Base-by-base conservation (phyloP, 2,113 vertebrate genomes). In the Neotragus pygmaeus region DNA sequence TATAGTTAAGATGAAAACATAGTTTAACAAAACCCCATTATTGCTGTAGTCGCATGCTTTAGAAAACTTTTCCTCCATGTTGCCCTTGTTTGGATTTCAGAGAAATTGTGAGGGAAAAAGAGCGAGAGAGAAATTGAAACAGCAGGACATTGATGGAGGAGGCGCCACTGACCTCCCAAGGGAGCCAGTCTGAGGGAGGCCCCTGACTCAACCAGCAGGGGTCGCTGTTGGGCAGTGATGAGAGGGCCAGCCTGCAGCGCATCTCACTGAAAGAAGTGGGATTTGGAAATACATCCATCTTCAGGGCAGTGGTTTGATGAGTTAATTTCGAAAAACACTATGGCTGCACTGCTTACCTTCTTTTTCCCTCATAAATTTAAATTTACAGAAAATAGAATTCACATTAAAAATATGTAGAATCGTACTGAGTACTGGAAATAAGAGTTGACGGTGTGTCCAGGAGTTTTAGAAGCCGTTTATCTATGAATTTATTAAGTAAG, bases 131-230 rank as follows among this genome's bases (percentile, higher is more conserved):
- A 7, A 33, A 39, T 14, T 10, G 7, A 2, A 33, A 14, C 25
- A 49, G 9, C 39, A 86, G 73, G 43, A 6, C 2, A 30, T 1
- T 36, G 2, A 39, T 15, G 80, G 23, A 14, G 33, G 21, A 55
- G n/a, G 21, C 8, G 2, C 49, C 13, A 5, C n/a, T 12, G 19
- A 1, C 36, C 60, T n/a, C 30, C 2, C 55, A 3, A 16, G 1
- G 21, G 49, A 62, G 55, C 43, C 27, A 1, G 0, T 92, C 66
- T 96, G 27, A 49, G 36, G 82, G 57, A 64, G 53, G 57, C 1
- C 47, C n/a, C 96, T 23, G 66, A 33, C 53, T 96, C 96, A 49
- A 94, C 98, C 98, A 99, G 98, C 81, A 99, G 99, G 98, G 98
- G 99, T 98, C 98, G 96, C 98, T 98, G 64, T 98, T 91, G 83